Evolutionary conservation across 2,797 vertebrate species (phyloP).

Genomic region (Alca torda): DNA sequence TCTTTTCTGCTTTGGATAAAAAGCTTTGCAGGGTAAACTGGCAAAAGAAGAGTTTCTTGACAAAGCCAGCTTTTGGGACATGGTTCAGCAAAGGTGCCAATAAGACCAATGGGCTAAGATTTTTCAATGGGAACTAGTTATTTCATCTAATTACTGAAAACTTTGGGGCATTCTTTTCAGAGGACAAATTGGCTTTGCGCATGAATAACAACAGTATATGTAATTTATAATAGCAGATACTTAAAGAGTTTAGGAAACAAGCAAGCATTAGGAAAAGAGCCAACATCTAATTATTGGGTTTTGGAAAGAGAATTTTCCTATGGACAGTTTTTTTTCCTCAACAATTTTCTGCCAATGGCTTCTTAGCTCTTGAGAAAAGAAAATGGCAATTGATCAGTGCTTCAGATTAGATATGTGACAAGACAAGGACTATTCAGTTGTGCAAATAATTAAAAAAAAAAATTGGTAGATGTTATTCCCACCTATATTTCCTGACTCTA

Average conservation of each 20-base stretch:
- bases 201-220: neutral
- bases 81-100: neutral
- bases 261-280: neutral
- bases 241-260: neutral
- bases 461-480: neutral
- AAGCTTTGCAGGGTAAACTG: neutral
- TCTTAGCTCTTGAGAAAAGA: neutral
- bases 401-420: neutral
- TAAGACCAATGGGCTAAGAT: neutral
- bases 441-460: neutral
- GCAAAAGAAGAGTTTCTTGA: neutral
- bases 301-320: neutral
- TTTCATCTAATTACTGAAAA: neutral
- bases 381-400: accelerated
- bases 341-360: neutral
- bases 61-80: neutral
- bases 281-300: neutral
- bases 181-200: neutral
- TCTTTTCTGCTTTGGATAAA: neutral
- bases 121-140: neutral
- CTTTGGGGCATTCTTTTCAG: neutral
- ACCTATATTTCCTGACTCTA: neutral
- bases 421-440: neutral
- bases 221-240: neutral
- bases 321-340: neutral